Base-by-base conservation (phyloP, 2,888 invertebrate species). In the Phortica okadai region DNA sequence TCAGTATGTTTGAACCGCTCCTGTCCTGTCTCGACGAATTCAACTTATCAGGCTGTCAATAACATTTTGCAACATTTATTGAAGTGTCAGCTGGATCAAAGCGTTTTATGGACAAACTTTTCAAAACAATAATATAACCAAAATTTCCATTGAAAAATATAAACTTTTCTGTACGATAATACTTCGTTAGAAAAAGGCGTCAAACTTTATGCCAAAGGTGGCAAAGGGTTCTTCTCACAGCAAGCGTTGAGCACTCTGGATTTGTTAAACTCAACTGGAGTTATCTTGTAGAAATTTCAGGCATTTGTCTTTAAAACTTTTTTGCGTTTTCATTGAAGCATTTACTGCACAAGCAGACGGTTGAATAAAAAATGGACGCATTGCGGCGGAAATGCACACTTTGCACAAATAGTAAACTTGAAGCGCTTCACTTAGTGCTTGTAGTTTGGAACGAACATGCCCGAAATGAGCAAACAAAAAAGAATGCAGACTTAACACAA, bases 11-110 rank as follows among this genome's bases (percentile, higher is more conserved):
- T 62, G 62, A 62, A 25, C 25, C 25, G 62, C n/a, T 62, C 25
- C 25, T 7, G 25, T 25, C n/a, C n/a, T n/a, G 8, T 10, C 10
- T 3, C 10, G 10, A 62, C 21, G 10, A 6, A 16, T 62, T 6
- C 25, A 62, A 62, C 25, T 62, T 62, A 62, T 62, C 66, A 14
- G 66, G 54, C 85, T 88, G 85, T 86, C 88, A 79, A 54, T 82
- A 78, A 76, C 80, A 81, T 79, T 83, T 84, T 79, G 77, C 79
- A 85, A 84, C 85, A 86, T 88, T 86, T 85, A 85, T 85, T 86
- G 85, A 85, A 86, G 83, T 88, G 88, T 85, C 85, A 85, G 84
- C 80, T 85, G 88, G 75, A 85, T 79, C 81, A 77, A 79, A 79
- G 75, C 76, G 70, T 75, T 79, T 78, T 42, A 41, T 14, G 41